phyloP scores from a whole-genome alignment of 2,113 vertebrate genomes.

The Salvelinus namaycush region DNA sequence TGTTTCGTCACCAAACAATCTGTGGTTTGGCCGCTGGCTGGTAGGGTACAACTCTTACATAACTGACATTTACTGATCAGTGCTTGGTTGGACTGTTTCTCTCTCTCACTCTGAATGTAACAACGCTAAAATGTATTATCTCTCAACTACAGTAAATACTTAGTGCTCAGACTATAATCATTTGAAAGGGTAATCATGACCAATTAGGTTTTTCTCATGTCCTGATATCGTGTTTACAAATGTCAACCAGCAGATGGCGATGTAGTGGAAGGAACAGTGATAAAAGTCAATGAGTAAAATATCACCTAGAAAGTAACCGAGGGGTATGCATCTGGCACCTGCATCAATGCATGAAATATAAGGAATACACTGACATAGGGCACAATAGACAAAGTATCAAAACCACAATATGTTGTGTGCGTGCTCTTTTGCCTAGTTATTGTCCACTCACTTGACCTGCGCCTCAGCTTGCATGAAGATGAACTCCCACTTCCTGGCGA shows the following conservation, averaged over 20 bases:
- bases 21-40: conserved; percentile 14
- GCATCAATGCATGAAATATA: not conserved
- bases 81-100: conserved; percentile 17
- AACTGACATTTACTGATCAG: conserved; percentile 57
- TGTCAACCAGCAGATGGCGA: conserved; percentile 59
- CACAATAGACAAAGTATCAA: not conserved
- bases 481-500: conserved; percentile 97
- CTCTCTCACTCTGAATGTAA: conserved; percentile 22
- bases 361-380: not conserved
- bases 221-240: conserved; percentile 35
- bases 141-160: not conserved
- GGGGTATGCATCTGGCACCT: not conserved
- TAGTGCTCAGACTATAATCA: not conserved
- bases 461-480: conserved; percentile 99
- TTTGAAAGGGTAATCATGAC: not conserved
- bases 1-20: conserved; percentile 32
- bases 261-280: conserved; percentile 8
- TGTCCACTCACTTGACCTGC: conserved; percentile 91
- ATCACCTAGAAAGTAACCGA: not conserved
- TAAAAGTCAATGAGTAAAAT: not conserved
- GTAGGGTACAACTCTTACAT: conserved; percentile 45
- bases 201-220: not conserved
- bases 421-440: not conserved
- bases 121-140: not conserved
- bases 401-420: not conserved